phyloP scores from a whole-genome alignment of 2,797 vertebrate species.

The Bradypodion pumilum region DNA sequence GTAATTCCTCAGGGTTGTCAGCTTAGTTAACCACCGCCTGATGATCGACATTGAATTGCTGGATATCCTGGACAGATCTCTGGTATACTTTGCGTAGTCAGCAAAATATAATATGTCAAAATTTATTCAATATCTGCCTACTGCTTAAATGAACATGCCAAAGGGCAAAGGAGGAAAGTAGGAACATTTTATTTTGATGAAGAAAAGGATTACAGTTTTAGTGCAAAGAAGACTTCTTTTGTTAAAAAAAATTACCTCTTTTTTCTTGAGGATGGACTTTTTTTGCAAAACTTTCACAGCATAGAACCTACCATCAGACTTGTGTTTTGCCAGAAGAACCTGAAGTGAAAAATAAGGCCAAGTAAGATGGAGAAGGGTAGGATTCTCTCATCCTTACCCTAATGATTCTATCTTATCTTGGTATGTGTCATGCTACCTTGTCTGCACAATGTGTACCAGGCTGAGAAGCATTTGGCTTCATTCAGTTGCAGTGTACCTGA shows the following conservation, averaged over 20 bases:
- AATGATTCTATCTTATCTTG: too few species aligned
- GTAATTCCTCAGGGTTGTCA: too few species aligned
- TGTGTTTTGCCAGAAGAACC: constrained; percentile 95
- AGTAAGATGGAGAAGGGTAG: neutral
- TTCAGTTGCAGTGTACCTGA: neutral
- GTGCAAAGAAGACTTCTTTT: neutral
- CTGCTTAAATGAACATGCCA: neutral
- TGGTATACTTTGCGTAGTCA: too few species aligned
- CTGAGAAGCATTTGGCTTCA: neutral
- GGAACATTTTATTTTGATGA: neutral
- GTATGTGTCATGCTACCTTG: neutral
- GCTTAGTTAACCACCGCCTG: too few species aligned
- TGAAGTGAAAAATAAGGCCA: constrained; percentile 63
- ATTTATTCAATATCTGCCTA: neutral
- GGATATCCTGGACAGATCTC: too few species aligned
- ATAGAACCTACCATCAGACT: constrained; percentile 90
- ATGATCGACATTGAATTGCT: too few species aligned
- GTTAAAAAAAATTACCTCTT: constrained; percentile 90
- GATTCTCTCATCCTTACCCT: too few species aligned
- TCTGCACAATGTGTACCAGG: rapidly evolving
- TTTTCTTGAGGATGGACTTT: constrained; percentile 95
- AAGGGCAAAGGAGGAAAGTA: neutral
- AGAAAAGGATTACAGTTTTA: neutral
- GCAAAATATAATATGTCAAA: too few species aligned
- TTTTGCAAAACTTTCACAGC: constrained; percentile 98